phyloP scores from a whole-genome alignment of 2,797 vertebrate genomes.

The Acestrorhynchus altus region DNA sequence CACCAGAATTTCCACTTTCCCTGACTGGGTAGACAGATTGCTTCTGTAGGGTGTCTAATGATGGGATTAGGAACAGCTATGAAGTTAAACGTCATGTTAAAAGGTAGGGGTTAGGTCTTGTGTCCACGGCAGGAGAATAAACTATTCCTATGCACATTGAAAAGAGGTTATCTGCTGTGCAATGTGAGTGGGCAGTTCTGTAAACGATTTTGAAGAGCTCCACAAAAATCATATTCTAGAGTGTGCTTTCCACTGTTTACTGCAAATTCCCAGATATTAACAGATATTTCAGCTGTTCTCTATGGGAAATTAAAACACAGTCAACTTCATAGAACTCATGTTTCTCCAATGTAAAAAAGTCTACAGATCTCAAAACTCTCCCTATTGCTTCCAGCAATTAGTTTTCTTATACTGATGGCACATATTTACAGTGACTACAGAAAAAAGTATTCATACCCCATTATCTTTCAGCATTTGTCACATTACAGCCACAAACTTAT shows the following conservation, averaged over 20 bases:
- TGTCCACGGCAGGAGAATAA: slow-evolving; percentile 1
- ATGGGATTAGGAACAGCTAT: slow-evolving; percentile 17
- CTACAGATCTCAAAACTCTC: too few relatives aligned
- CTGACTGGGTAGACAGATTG: slow-evolving; percentile 22
- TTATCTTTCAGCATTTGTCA: too few relatives aligned
- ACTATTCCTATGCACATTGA: background rate
- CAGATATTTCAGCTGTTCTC: background rate
- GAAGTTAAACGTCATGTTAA: slow-evolving; percentile 21
- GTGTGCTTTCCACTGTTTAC: too few relatives aligned
- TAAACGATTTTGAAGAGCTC: background rate
- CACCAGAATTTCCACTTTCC: slow-evolving; percentile 2
- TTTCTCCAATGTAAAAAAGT: background rate
- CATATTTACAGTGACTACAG: too few relatives aligned
- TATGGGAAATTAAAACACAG: background rate
- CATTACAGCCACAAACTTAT: too few relatives aligned
- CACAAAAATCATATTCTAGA: too few relatives aligned
- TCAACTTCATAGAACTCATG: background rate
- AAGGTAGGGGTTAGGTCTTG: slow-evolving; percentile 44
- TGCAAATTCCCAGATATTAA: background rate
- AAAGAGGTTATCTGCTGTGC: background rate
- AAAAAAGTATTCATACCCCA: too few relatives aligned
- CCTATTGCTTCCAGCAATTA: too few relatives aligned
- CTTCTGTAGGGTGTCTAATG: slow-evolving; percentile 52
- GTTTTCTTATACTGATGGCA: too few relatives aligned
- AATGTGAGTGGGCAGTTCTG: background rate